These are phyloP conservation scores for Pachyramphus minor DNA, from an alignment of 2,113 vertebrate genomes.

Conservation along the genomic window DNA sequence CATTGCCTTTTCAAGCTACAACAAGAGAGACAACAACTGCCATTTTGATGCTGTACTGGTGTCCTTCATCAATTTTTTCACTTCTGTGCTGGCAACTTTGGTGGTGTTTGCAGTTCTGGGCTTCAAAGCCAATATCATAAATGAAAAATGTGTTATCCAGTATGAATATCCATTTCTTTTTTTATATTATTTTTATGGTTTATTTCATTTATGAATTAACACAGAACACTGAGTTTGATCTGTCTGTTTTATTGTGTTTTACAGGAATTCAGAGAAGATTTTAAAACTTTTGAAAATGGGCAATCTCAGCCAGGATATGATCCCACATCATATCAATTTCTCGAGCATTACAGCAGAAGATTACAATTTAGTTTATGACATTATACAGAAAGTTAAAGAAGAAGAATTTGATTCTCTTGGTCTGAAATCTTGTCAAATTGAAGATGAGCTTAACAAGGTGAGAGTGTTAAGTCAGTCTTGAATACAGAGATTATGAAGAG, in stretches of 20 bases:
- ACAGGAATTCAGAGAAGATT: slow-evolving; percentile 87
- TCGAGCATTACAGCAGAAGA: slow-evolving; percentile 81
- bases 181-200: neutral
- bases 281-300: slow-evolving; percentile 78
- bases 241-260: slow-evolving; percentile 53
- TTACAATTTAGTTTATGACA: slow-evolving; percentile 84
- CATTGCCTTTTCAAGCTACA: slow-evolving; percentile 99
- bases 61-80: slow-evolving; percentile 98
- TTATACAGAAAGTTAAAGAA: slow-evolving; percentile 82
- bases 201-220: neutral
- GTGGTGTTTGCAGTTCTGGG: slow-evolving; percentile 98
- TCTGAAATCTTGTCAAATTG: slow-evolving; percentile 85
- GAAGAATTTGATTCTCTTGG: slow-evolving; percentile 78
- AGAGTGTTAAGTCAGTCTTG: neutral
- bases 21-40: slow-evolving; percentile 99
- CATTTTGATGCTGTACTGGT: slow-evolving; percentile 97
- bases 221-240: neutral
- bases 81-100: slow-evolving; percentile 94
- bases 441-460: slow-evolving; percentile 93
- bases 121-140: slow-evolving; percentile 97
- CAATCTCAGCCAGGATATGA: slow-evolving; percentile 78
- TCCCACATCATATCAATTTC: slow-evolving; percentile 89
- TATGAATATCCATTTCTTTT: slow-evolving; percentile 66
- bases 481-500: neutral
- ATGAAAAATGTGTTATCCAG: slow-evolving; percentile 84